Evolutionary conservation across 2,113 vertebrate genomes (phyloP), one percentile per base, ranked within the genome.

Genomic region (Lepus americanus): DNA sequence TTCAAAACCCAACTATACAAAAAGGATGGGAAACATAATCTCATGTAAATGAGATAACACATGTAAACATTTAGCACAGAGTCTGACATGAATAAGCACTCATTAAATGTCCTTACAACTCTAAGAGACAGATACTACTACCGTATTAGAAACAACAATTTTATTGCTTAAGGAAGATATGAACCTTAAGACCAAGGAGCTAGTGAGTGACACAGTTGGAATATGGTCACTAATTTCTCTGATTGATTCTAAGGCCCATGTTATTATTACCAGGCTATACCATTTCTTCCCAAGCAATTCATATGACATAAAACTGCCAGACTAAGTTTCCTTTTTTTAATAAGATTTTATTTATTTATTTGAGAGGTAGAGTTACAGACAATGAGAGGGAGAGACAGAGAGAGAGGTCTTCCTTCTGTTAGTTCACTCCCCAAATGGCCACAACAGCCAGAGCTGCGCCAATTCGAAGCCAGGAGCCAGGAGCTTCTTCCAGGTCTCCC

Each of bases 151-250:
- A 20, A 89, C 27, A 81, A 91, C 12, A 31, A 85, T 79, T 39
- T n/a, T 39, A 14, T 81, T 39, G 12, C 80, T 49, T 88, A 73
- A 84, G 84, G 53, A 83, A 67, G 29, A 53, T 39, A 25, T 89
- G 76, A 70, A n/a, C 33, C 64, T n/a, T 70, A 89, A 92, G 53
- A 92, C 55, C n/a, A 85, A 72, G 86, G 27, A 84, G 72, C 27
- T 49, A 77, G 53, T 22, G 44, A 87, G 27, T 81, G 66, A 91
- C 29, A 92, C 20, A 79, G 73, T 17, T 92, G 29, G 29, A 79
- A 87, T 55, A 23, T 87, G 33, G 91, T 80, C 49, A 22, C 69
- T 64, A 72, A 64, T 80, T 39, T 69, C 59, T 49, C 25, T 63
- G 77, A 86, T 84, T 44, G 44, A 44, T 44, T 67, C n/a, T 76